phyloP scores from a whole-genome alignment of 1,140 invertebrate genomes.

The Aphaenogaster ashmeadi region DNA sequence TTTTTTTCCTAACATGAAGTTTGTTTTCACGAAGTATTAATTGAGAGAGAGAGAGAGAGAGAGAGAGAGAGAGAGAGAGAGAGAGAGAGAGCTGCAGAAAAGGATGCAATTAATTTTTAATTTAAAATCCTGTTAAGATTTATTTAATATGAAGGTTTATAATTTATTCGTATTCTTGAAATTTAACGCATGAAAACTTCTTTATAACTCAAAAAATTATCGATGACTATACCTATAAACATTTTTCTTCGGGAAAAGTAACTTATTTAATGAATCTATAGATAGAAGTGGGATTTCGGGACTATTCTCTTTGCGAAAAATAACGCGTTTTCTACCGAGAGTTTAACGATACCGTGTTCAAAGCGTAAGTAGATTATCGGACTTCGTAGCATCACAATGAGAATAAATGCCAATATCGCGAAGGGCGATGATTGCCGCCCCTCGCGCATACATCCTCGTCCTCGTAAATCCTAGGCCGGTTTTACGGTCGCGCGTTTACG shows the following conservation, averaged over 20 bases:
- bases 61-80: not conserved
- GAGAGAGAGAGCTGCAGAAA: not conserved
- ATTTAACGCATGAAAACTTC: not conserved
- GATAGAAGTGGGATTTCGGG: not conserved
- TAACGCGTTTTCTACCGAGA: not conserved
- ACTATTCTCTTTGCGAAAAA: slow-evolving; percentile 5
- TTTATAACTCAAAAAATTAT: not conserved
- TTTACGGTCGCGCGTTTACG: slow-evolving; percentile 46
- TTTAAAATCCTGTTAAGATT: not conserved
- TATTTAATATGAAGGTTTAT: not conserved
- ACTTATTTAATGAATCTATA: not conserved
- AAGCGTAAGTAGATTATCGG: not conserved
- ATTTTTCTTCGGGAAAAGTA: not conserved
- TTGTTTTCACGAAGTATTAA: not conserved
- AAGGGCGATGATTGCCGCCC: not conserved
- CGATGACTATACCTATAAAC: not conserved
- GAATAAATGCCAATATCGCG: slow-evolving; percentile 25
- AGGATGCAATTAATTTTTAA: slow-evolving; percentile 2
- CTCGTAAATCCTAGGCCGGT: slow-evolving; percentile 60
- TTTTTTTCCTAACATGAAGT: slow-evolving; percentile 1
- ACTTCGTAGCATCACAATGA: not conserved
- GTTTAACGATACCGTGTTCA: not conserved
- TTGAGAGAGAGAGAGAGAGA: not conserved
- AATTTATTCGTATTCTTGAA: not conserved
- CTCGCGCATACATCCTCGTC: slow-evolving; percentile 1